Conservation (phyloP, 2,888 invertebrate species). For the Drosophila ustulata region DNA sequence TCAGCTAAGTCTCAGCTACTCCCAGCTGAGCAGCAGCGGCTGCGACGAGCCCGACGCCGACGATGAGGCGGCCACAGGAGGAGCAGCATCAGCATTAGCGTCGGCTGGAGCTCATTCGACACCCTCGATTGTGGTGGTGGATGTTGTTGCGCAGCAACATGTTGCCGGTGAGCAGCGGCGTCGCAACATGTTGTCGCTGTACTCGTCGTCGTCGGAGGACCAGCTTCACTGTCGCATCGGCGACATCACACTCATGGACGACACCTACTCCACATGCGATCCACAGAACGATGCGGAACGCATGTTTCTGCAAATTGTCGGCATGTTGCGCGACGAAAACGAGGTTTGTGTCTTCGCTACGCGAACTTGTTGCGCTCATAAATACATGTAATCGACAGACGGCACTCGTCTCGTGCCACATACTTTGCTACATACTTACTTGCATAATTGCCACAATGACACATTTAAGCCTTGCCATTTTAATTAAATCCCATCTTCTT, state of each 20-base stretch:
- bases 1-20: slow-evolving; percentile 81
- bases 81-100: slow-evolving; percentile 25
- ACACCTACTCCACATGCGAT: slow-evolving; percentile 83
- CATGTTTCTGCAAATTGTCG: slow-evolving; percentile 85
- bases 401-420: neutral
- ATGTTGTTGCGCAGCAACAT: slow-evolving; percentile 41
- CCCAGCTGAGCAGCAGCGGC: slow-evolving; percentile 80
- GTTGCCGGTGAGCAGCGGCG: slow-evolving; percentile 49
- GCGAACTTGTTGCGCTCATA: slow-evolving; percentile 8
- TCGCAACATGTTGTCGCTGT: slow-evolving; percentile 66
- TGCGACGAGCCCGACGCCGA: slow-evolving; percentile 63
- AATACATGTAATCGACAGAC: neutral
- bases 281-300: slow-evolving; percentile 85
- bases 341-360: slow-evolving; percentile 82
- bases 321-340: slow-evolving; percentile 85
- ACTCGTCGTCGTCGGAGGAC: slow-evolving; percentile 79
- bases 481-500: slow-evolving; percentile 31
- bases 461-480: slow-evolving; percentile 22
- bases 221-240: slow-evolving; percentile 79
- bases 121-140: neutral
- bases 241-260: slow-evolving; percentile 84
- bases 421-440: slow-evolving; percentile 2
- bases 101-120: slow-evolving; percentile 13
- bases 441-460: slow-evolving; percentile 16
- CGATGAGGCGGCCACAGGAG: slow-evolving; percentile 34